Conservation (phyloP, 2,888 invertebrate genomes). For the Lithophane semibrunnea region DNA sequence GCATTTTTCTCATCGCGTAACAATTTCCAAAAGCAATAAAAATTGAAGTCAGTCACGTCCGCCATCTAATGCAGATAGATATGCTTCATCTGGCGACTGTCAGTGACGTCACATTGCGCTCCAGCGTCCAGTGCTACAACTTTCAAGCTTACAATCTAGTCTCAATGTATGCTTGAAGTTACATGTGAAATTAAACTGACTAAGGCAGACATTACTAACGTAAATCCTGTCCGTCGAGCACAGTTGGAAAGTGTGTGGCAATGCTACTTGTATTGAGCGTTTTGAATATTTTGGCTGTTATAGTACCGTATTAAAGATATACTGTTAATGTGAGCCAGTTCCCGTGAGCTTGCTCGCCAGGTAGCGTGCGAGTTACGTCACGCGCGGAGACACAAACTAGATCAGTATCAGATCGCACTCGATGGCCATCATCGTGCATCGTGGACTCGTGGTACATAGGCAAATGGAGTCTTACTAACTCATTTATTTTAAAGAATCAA, state of each 20-base stretch:
- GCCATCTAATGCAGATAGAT: not conserved
- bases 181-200: not conserved
- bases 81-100: not conserved
- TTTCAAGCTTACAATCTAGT: not conserved
- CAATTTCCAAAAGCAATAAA: not conserved
- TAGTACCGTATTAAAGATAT: not conserved
- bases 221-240: not conserved
- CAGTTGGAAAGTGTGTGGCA: not conserved
- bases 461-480: not conserved
- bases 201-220: not conserved
- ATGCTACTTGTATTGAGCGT: not conserved
- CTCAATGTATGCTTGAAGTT: not conserved
- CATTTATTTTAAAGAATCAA: not conserved
- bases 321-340: too few relatives aligned
- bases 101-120: not conserved
- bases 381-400: not conserved
- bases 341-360: not conserved
- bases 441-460: too few relatives aligned
- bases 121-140: not conserved
- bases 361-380: not conserved
- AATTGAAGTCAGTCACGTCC: not conserved
- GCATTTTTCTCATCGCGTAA: not conserved
- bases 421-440: not conserved
- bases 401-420: not conserved
- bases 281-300: not conserved